A percentile compares a stretch with the other conserved stretches of the same genome.
phyloP scores from a whole-genome alignment of 2,888 invertebrate species.

The Melanchra persicariae region DNA sequence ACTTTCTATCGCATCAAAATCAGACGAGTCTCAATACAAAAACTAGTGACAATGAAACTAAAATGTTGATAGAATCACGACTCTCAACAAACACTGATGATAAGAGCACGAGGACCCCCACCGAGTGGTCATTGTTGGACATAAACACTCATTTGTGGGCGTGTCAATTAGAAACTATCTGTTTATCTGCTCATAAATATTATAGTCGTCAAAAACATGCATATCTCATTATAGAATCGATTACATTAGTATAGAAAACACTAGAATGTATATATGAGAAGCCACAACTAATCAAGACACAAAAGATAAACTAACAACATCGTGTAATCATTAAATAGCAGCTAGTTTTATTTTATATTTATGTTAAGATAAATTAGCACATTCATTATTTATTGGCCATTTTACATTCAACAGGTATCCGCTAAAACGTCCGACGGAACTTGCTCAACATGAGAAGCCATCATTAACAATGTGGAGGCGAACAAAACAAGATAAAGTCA shows the following conservation, averaged over 20 bases:
- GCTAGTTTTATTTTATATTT: constrained; percentile 12
- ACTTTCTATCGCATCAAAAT: constrained; percentile 81
- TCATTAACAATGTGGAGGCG: constrained; percentile 16
- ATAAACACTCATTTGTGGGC: constrained; percentile 38
- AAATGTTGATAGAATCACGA: constrained; percentile 82
- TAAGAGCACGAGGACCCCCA: constrained; percentile 60
- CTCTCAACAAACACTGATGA: constrained; percentile 74
- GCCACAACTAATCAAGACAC: constrained; percentile 36
- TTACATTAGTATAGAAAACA: constrained; percentile 37
- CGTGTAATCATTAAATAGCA: constrained; percentile 27
- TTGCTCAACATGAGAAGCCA: constrained; percentile 18
- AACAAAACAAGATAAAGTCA: constrained; percentile 25
- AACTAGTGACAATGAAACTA: constrained; percentile 78
- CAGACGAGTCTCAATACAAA: constrained; percentile 74
- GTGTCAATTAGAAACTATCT: constrained; percentile 50
- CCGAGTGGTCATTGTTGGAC: constrained; percentile 49
- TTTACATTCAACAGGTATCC: constrained; percentile 57
- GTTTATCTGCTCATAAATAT: constrained; percentile 37
- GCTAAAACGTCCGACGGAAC: constrained; percentile 39
- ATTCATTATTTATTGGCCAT: constrained; percentile 45
- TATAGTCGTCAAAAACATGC: constrained; percentile 31
- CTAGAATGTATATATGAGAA: constrained; percentile 33
- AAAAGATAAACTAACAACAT: constrained; percentile 52
- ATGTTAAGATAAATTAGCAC: constrained; percentile 41
- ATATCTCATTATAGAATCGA: constrained; percentile 40